Evolutionary conservation across 2,797 vertebrate species (phyloP), one percentile per base, ranked within the genome.

Genomic region (Somateria mollissima): DNA sequence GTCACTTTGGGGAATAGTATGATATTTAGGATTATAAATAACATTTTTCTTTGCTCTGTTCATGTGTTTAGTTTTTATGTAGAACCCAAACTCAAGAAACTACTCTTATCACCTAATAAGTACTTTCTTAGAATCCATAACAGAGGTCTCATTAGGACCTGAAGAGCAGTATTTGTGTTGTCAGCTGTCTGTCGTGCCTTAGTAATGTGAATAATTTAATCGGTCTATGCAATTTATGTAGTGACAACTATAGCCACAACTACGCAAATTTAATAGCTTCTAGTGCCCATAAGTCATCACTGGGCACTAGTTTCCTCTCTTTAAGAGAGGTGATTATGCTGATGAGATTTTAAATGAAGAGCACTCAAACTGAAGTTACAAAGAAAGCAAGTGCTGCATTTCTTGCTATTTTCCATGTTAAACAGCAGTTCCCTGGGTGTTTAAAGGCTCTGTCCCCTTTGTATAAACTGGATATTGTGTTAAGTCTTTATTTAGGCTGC

Each of bases 1-100:
- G 97, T 97, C 97, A 97, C 97, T 97, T 96, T 83, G 65, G 97
- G 97, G 96, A 98, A 95, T 94, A 70, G 93, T 92, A 91, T 97
- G 97, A 95, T 98, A 97, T 98, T 97, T 97, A 95, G 92, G 95
- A 96, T 97, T 97, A 97, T 95, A 97, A 97, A 96, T 97, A 98
- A 96, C 93, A 74, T 97, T 98, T 97, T 97, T 96, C 90, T 97
- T 95, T 94, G 94, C 92, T 87, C 83, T 61, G 72, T 86, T 95
- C 83, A 32, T 32, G 13, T 87, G 28, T 91, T 95, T 95, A 87
- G 87, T 89, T 94, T 95, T 76, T 87, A 81, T 78, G 67, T 84
- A 82, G 91, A 69, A 88, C 72, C 66, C 20, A 82, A 94, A 91
- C 69, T 82, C 71, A 21, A 58, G 85, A 94, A 96, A 45, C n/a